phyloP scores from a whole-genome alignment of 2,113 vertebrate genomes.

The Thunnus thynnus region DNA sequence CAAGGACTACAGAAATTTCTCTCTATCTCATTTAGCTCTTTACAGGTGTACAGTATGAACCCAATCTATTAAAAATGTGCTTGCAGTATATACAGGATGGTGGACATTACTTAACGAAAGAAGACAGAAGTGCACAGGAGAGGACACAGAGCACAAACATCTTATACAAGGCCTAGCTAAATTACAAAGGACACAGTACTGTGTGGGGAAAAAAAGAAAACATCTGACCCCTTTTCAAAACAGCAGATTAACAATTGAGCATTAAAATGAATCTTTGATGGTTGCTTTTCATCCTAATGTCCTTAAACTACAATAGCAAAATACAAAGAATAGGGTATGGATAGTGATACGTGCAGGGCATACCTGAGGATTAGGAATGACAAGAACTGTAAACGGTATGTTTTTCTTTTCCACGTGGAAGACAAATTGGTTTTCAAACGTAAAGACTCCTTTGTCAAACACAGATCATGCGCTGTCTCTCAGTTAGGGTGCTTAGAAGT shows the following conservation, averaged over 20 bases:
- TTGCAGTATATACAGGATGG: too few relatives aligned
- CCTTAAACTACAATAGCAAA: neutral
- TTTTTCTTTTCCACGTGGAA: neutral
- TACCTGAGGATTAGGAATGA: neutral
- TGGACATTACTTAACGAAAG: too few relatives aligned
- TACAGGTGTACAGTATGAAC: too few relatives aligned
- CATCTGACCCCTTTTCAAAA: neutral
- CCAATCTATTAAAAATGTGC: too few relatives aligned
- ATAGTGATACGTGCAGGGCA: neutral
- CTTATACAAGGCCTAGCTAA: neutral
- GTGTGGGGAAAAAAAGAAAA: too few relatives aligned
- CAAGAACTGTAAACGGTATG: neutral
- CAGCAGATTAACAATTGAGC: neutral
- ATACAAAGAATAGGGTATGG: neutral
- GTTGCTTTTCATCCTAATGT: neutral
- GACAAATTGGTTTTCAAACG: neutral
- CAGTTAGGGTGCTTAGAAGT: neutral
- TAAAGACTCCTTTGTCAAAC: constrained; percentile 1
- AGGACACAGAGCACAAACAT: neutral
- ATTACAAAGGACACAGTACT: neutral
- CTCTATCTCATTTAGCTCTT: too few relatives aligned
- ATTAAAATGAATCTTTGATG: neutral
- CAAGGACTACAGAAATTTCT: too few relatives aligned
- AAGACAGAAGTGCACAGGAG: neutral
- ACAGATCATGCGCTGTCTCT: neutral